Conservation (phyloP, 2,797 vertebrate genomes). For the Acomys russatus region DNA sequence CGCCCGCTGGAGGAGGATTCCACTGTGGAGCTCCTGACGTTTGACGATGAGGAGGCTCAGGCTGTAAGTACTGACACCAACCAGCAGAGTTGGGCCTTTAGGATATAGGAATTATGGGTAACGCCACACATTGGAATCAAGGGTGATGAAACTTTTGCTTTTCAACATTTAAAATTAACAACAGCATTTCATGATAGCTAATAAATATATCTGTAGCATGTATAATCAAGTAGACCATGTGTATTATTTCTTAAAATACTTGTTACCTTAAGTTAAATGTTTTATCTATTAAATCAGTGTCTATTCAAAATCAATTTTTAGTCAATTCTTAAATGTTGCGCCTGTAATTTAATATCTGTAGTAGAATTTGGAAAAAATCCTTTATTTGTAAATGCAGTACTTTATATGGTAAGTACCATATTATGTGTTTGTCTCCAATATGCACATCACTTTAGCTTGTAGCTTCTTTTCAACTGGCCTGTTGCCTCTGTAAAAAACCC, state of each 20-base stretch:
- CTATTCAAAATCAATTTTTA: conserved; percentile 44
- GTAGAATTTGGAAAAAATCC: not conserved
- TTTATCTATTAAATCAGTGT: conserved; percentile 43
- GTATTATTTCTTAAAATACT: conserved; percentile 35
- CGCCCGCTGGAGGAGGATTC: conserved; percentile 93
- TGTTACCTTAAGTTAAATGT: not conserved
- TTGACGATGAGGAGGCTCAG: conserved; percentile 95
- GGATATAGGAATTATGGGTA: not conserved
- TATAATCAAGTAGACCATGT: not conserved
- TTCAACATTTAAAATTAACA: conserved; percentile 28
- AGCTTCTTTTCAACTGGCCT: not conserved
- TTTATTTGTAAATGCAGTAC: conserved; percentile 31
- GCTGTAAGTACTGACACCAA: conserved; percentile 90
- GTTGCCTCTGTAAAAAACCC: not conserved
- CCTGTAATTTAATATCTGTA: not conserved
- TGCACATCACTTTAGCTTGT: not conserved
- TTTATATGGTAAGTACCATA: not conserved
- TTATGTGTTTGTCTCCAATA: not conserved
- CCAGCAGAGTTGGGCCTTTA: not conserved
- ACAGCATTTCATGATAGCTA: not conserved
- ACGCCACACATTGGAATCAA: not conserved
- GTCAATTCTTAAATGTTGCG: not conserved
- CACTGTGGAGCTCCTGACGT: conserved; percentile 93
- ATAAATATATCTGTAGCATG: not conserved
- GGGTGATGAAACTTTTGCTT: not conserved